A percentile compares a stretch with the other conserved stretches of the same genome.
Conservation (phyloP, 2,113 vertebrate species). For the Psettodes erumei region DNA sequence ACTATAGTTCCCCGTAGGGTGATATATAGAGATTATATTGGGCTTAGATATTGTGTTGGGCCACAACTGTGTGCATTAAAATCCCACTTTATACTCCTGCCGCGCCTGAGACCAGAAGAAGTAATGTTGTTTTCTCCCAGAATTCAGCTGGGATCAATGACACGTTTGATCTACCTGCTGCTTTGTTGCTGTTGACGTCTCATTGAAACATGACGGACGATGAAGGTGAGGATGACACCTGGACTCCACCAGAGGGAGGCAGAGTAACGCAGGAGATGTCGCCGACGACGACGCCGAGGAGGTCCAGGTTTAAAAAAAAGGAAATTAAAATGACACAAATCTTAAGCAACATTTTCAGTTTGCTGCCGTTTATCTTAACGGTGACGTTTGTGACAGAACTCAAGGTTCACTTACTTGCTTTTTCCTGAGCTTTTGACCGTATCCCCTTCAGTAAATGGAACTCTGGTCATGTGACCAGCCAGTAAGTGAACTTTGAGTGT, state of each 20-base stretch:
- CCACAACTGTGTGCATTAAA: neutral
- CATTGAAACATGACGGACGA: neutral
- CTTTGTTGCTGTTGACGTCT: neutral
- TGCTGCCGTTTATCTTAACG: neutral
- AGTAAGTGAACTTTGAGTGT: neutral
- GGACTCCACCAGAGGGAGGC: conserved; percentile 46
- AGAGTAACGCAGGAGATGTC: neutral
- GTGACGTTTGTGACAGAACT: neutral
- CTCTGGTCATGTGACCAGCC: neutral
- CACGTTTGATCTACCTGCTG: no score
- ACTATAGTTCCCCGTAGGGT: no score
- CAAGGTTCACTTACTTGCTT: neutral
- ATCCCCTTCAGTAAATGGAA: neutral
- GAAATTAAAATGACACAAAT: neutral
- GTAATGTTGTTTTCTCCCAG: neutral
- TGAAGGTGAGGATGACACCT: neutral
- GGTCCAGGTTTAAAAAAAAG: no score
- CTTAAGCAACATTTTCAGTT: neutral
- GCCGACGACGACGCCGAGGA: no score
- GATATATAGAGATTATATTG: no score
- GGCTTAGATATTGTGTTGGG: no score
- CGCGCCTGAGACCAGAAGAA: neutral
- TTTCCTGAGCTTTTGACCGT: neutral
- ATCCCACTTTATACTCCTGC: neutral
- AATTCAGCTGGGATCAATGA: no score